Base-by-base conservation (phyloP, 2,888 invertebrate genomes). In the Slavum lentiscoides region DNA sequence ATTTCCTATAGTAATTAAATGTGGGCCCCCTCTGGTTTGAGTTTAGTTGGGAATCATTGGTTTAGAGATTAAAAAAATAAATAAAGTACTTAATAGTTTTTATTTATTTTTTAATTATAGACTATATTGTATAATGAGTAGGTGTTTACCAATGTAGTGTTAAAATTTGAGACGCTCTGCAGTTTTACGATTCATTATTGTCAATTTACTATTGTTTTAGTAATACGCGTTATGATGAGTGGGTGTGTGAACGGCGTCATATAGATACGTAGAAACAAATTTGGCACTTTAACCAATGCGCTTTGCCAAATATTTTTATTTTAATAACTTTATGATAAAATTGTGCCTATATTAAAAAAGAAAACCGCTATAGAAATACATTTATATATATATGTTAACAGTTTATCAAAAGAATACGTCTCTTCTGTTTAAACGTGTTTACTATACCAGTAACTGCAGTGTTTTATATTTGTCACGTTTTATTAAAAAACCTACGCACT, bases 291-390 rank as follows among this genome's bases (percentile, higher is more conserved):
- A 37, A 53, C 53, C 23, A 17, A 1, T 37, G 49, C 7, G n/a
- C 53, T 61, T 61, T 77, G 76, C 69, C 76, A 77, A 77, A 53
- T 69, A 77, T 69, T 76, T 75, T 76, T 67, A 59, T 67, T 75
- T 59, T 43, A 67, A 64, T 66, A 58, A 9, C 55, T 58, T 23
- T 11, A 55, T 37, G 13, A 75, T 55, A 74, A 58, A 59, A 39
- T 39, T 62, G 11, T 53, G 17, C 69, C 8, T 43, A 68, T 61
- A 49, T 13, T 30, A 30, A 2, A 1, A 9, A 43, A 43, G 3
- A 43, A 58, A 58, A 74, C 7, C 55, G 39, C 19, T 9, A 55
- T 17, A 6, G 21, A 11, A 17, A 23, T 37, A 55, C 21, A 15
- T 62, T 30, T 4, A 30, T 30, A 30, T 30, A 30, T 53, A n/a